Conservation (phyloP, 2,888 invertebrate species). For the Acrocyrtus sp. region DNA sequence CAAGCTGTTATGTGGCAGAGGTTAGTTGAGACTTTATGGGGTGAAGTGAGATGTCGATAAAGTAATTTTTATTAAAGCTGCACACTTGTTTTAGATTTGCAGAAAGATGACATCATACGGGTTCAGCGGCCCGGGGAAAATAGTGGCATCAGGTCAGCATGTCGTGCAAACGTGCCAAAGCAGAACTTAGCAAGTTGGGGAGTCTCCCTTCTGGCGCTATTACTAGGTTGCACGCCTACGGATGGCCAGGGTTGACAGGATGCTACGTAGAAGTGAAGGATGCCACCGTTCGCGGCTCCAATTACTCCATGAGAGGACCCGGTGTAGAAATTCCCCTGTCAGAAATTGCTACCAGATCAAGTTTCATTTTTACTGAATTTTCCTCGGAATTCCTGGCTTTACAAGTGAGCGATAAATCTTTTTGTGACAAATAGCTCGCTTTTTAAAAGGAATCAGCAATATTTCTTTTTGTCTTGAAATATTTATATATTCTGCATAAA, state of each 20-base stretch:
- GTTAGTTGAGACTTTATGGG: slow-evolving; percentile 17
- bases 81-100: no score
- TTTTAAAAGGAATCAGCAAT: no score
- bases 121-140: slow-evolving; percentile 50
- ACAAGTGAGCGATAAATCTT: slow-evolving; percentile 53
- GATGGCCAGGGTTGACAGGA: slow-evolving; percentile 59
- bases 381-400: slow-evolving; percentile 37
- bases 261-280: slow-evolving; percentile 56
- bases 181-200: slow-evolving; percentile 48
- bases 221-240: slow-evolving; percentile 57
- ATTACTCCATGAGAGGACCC: slow-evolving; percentile 53
- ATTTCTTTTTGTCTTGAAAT: no score
- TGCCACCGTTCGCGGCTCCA: slow-evolving; percentile 50
- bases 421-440: no score
- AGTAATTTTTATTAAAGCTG: no score
- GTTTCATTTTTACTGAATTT: slow-evolving; percentile 55
- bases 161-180: slow-evolving; percentile 57
- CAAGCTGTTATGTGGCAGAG: slow-evolving; percentile 58
- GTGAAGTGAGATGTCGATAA: not conserved
- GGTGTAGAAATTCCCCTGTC: slow-evolving; percentile 56
- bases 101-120: slow-evolving; percentile 43
- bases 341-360: slow-evolving; percentile 53
- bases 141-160: slow-evolving; percentile 58
- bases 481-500: no score
- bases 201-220: slow-evolving; percentile 55